Evolutionary conservation across 2,113 vertebrate species (phyloP).

Genomic region (Phalacrocorax aristotelis): DNA sequence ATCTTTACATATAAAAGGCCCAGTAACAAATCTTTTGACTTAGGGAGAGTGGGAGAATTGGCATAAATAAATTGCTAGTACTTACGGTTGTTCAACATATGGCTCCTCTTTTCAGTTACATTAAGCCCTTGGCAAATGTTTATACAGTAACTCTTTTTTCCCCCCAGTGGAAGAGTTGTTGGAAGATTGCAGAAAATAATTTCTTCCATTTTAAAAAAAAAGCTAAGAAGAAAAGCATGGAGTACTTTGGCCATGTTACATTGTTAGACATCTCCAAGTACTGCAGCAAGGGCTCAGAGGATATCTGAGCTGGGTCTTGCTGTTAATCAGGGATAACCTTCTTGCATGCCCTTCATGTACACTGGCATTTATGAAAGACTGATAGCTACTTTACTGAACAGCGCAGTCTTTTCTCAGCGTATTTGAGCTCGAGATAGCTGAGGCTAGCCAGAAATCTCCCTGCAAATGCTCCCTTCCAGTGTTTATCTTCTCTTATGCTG

Average conservation of each 20-base stretch:
- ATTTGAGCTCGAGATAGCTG: neutral
- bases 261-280: neutral
- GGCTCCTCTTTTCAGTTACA: neutral
- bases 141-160: neutral
- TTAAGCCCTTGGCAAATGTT: neutral
- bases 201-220: neutral
- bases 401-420: neutral
- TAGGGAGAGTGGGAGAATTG: neutral
- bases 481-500: neutral
- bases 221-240: neutral
- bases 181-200: neutral
- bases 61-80: neutral
- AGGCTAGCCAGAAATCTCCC: neutral
- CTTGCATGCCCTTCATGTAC: neutral
- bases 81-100: neutral
- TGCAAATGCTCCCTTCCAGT: neutral
- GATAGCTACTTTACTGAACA: neutral
- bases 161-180: neutral
- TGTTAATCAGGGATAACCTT: neutral
- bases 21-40: neutral
- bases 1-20: neutral
- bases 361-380: neutral
- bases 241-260: neutral
- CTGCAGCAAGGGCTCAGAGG: neutral
- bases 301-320: neutral